A percentile compares a stretch with the other conserved stretches of the same genome.
phyloP scores from a whole-genome alignment of 2,797 vertebrate genomes.

The Myiotriccus ornatus region DNA sequence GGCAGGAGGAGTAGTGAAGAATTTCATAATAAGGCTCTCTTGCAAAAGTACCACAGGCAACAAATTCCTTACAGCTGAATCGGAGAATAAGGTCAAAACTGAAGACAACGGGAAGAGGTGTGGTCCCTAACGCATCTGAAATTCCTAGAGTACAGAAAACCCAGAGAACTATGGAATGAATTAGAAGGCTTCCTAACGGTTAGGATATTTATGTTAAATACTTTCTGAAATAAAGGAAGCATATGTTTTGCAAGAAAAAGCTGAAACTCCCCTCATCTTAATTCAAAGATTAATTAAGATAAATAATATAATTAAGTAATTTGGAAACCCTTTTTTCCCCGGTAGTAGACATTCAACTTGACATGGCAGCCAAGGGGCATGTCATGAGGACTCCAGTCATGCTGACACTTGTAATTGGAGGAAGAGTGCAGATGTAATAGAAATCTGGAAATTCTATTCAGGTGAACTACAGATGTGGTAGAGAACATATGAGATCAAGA shows the following conservation, averaged over 20 bases:
- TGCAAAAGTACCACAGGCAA: neutral
- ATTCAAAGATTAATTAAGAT: constrained; percentile 15
- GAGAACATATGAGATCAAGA: neutral
- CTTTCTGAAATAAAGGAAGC: neutral
- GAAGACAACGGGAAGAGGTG: constrained; percentile 25
- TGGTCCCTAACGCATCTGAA: neutral
- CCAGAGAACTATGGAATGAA: neutral
- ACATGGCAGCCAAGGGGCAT: neutral
- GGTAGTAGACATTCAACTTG: neutral
- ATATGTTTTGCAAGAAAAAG: neutral
- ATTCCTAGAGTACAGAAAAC: neutral
- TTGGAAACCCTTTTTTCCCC: neutral
- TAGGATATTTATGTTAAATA: neutral
- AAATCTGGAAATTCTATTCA: neutral
- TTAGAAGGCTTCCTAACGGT: neutral
- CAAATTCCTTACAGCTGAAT: constrained; percentile 21
- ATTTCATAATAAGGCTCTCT: neutral
- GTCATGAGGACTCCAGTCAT: neutral
- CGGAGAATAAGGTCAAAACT: neutral
- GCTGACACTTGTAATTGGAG: neutral
- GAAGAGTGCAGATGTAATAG: neutral
- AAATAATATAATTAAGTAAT: neutral
- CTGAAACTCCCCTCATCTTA: neutral
- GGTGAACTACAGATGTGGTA: neutral
- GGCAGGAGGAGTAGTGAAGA: neutral